Conservation (phyloP, 2,797 vertebrate genomes). For the Heteromormyrus szaboi region DNA sequence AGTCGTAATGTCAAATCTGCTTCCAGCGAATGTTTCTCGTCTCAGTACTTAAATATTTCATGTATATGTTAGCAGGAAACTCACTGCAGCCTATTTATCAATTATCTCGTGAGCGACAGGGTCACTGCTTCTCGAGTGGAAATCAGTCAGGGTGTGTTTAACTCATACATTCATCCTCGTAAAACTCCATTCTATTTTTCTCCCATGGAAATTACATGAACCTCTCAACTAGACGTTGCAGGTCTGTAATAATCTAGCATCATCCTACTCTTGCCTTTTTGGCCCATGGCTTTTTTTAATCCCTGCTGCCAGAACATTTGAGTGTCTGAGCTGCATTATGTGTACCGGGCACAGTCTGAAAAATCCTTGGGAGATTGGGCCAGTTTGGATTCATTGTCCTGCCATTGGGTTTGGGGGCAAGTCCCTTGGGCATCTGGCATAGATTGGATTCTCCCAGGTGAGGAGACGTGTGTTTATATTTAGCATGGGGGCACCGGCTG, state of each 20-base stretch:
- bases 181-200: background rate
- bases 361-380: background rate
- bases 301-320: background rate
- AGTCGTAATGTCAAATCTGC: background rate
- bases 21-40: background rate
- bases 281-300: background rate
- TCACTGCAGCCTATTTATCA: background rate
- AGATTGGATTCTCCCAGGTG: background rate
- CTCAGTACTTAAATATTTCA: background rate
- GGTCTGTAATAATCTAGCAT: conserved; percentile 20
- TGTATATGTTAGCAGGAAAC: background rate
- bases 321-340: background rate
- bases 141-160: background rate
- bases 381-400: background rate
- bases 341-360: background rate
- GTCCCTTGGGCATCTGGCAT: background rate
- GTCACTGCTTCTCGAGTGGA: background rate
- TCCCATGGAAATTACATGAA: background rate
- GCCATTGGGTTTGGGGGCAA: background rate
- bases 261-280: conserved; percentile 10
- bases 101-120: background rate
- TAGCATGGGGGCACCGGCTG: background rate
- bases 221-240: background rate
- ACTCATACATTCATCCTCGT: background rate
- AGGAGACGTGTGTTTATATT: conserved; percentile 1